Base-by-base conservation (phyloP, 2,888 invertebrate genomes). In the Operophtera brumata region DNA sequence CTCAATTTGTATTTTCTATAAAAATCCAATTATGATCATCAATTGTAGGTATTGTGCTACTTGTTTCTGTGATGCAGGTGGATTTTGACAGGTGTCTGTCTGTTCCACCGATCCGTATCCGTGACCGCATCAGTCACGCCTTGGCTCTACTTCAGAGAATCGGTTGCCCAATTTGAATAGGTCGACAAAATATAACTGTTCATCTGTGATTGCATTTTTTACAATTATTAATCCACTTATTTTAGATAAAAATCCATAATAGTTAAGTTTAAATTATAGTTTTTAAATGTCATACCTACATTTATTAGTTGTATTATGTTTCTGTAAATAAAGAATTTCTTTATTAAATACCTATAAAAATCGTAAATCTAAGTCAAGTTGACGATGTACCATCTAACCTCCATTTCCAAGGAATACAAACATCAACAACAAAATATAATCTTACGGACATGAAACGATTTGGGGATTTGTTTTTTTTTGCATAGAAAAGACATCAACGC, bases 51-150 rank as follows among this genome's bases (percentile, higher is more conserved):
- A 43, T 39, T 56, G 51, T 52, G 47, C 35, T 39, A 41, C 47
- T 51, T 52, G 43, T 48, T 52, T 51, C 30, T 42, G 28, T 46
- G 42, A 46, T 54, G 66, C 72, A 71, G 73, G 67, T 74, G 71
- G 56, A 54, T 62, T 61, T 58, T 55, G 62, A 64, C 73, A 72
- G 71, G 65, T 73, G 72, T 47, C 59, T 47, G 65, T 66, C 59
- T 47, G 65, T 66, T 62, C 58, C 65, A 66, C 57, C 66, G 70
- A 65, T 55, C 68, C 75, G 66, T 65, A 58, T 67, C 75, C 66
- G 62, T 71, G 75, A 77, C 74, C 70, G 73, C 64, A 64, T 62
- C 69, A 63, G 74, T 77, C 74, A 77, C 75, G 77, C 71, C 76
- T 71, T 71, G 67, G 55, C 69, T 68, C 51, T 37, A 42, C 54